These are phyloP conservation scores for Eupsittula cactorum DNA, from an alignment of 2,113 vertebrate genomes.

Conservation along the genomic window DNA sequence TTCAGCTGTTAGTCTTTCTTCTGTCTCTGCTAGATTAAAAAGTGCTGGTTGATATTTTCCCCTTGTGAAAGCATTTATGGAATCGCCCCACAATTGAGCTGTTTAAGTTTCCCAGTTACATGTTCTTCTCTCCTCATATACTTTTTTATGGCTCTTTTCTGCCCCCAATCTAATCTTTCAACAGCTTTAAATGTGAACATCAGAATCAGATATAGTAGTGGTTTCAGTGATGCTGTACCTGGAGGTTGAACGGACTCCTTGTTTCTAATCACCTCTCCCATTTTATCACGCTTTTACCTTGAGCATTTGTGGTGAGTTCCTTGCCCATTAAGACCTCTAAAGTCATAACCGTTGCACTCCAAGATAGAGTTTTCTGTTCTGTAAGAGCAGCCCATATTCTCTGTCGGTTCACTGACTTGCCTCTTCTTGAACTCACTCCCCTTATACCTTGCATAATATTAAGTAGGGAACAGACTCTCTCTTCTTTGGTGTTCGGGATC, in stretches of 20 bases:
- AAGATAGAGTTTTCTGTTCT: neutral
- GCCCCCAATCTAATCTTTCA: slow-evolving; percentile 45
- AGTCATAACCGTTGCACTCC: neutral
- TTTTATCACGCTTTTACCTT: neutral
- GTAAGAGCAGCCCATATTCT: neutral
- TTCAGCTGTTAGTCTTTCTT: slow-evolving; percentile 64
- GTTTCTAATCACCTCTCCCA: neutral
- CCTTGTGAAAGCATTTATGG: slow-evolving; percentile 55
- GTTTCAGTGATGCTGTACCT: neutral
- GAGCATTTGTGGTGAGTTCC: neutral
- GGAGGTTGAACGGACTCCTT: neutral
- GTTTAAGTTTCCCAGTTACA: slow-evolving; percentile 37
- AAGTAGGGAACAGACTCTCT: neutral
- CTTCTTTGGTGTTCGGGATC: neutral
- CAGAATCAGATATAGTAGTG: neutral
- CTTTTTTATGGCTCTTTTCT: slow-evolving; percentile 54
- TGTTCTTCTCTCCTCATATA: slow-evolving; percentile 41
- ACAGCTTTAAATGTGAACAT: neutral
- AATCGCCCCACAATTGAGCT: slow-evolving; percentile 54
- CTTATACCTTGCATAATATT: neutral
- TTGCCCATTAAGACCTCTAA: neutral
- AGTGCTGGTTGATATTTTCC: slow-evolving; percentile 59
- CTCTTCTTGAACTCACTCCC: neutral
- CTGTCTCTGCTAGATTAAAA: slow-evolving; percentile 65
- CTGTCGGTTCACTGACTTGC: neutral